A percentile compares a stretch with the other conserved stretches of the same genome.
These are phyloP conservation scores for Ploceus nigricollis DNA, from an alignment of 2,113 vertebrate species.

Conservation along the genomic window DNA sequence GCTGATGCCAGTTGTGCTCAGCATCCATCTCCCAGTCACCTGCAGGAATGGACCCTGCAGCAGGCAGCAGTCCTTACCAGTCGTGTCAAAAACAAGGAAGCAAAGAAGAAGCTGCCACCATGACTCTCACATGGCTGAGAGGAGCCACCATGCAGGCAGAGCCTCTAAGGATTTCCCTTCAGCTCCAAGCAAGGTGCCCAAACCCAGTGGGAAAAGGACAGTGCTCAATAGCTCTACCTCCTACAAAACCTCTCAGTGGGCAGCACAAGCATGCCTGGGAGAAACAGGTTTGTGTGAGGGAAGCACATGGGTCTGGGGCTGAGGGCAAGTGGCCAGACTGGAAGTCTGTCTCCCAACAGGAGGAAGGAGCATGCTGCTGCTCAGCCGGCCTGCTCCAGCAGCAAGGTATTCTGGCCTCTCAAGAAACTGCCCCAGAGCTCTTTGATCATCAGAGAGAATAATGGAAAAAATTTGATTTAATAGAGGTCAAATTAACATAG, in stretches of 20 bases:
- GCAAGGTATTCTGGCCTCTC: background rate
- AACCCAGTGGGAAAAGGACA: background rate
- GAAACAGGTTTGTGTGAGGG: background rate
- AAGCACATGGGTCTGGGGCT: accelerated
- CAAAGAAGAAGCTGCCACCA: background rate
- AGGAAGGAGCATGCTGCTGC: background rate
- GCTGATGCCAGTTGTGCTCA: background rate
- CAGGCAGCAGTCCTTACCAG: background rate
- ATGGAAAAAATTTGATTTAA: background rate
- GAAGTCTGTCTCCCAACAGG: background rate
- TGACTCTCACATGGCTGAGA: accelerated
- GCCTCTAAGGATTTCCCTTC: background rate
- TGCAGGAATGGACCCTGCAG: background rate
- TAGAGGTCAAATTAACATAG: conserved; percentile 9
- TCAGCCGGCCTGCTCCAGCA: background rate
- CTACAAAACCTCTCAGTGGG: accelerated
- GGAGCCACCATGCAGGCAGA: background rate
- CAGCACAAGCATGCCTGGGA: background rate
- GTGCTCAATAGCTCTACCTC: background rate
- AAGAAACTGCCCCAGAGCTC: background rate
- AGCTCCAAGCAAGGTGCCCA: background rate
- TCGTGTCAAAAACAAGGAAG: background rate
- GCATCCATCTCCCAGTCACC: accelerated
- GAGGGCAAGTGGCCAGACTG: background rate
- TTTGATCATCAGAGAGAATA: conserved; percentile 38